phyloP scores from a whole-genome alignment of 92 coral and sea anemone genomes.

The Zoanthus sociatus region DNA sequence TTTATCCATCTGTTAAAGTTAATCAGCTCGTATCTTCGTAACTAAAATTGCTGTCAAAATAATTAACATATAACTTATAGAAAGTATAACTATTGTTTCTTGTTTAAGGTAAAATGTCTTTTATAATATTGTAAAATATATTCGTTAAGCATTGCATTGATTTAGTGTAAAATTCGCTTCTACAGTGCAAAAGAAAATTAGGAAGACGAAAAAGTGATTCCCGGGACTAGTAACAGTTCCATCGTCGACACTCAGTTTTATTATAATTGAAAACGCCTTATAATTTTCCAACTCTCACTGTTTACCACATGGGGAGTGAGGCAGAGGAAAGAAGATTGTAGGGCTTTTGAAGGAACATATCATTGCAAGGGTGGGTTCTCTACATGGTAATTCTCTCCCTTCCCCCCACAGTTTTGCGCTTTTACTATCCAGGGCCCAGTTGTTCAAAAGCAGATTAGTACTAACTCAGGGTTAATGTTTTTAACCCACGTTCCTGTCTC shows the following conservation, averaged over 20 bases:
- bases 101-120: background rate
- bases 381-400: too few relatives aligned
- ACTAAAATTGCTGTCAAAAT: too few relatives aligned
- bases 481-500: too few relatives aligned
- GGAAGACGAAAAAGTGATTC: constrained; percentile 45
- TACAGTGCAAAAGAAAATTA: constrained; percentile 35
- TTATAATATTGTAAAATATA: background rate
- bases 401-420: too few relatives aligned
- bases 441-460: too few relatives aligned
- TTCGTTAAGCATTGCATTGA: background rate
- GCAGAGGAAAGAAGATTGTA: background rate
- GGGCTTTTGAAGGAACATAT: background rate
- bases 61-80: too few relatives aligned
- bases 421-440: too few relatives aligned
- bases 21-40: too few relatives aligned
- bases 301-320: background rate
- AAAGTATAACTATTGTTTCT: too few relatives aligned
- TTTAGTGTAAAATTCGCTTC: constrained; percentile 19
- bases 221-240: background rate
- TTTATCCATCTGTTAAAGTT: too few relatives aligned
- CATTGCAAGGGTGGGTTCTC: too few relatives aligned
- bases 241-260: background rate
- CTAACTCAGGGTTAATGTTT: too few relatives aligned
- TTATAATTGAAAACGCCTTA: background rate
- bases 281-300: background rate